A percentile compares a stretch with the other conserved stretches of the same genome.
These are phyloP conservation scores for Leptodactylus fuscus DNA, from an alignment of 2,113 vertebrate genomes.

Conservation along the genomic window DNA sequence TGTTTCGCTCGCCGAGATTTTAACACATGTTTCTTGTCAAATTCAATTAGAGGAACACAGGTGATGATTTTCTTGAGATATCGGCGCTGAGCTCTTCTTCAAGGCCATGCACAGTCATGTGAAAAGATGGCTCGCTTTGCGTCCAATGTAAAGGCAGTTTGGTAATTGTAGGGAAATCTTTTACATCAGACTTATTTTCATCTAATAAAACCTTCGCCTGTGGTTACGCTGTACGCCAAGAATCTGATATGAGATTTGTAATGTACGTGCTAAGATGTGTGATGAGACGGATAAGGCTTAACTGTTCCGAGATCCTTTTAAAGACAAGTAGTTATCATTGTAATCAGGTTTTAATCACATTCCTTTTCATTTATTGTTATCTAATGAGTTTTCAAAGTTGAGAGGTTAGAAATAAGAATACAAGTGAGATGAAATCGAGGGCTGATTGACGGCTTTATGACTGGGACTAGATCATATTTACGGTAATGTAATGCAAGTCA, in stretches of 20 bases:
- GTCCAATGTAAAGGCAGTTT: constrained; percentile 71
- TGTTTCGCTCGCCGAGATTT: background rate
- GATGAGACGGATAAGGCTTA: constrained; percentile 63
- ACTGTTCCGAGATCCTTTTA: constrained; percentile 40
- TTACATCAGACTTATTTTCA: constrained; percentile 77
- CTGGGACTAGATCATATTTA: constrained; percentile 36
- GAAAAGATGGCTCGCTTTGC: constrained; percentile 71
- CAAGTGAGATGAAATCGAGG: constrained; percentile 10
- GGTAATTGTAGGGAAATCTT: constrained; percentile 79
- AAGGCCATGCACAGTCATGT: constrained; percentile 77
- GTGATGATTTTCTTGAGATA: constrained; percentile 77
- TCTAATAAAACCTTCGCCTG: constrained; percentile 76
- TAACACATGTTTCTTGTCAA: constrained; percentile 1
- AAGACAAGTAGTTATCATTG: constrained; percentile 48
- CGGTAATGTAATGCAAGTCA: background rate
- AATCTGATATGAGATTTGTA: constrained; percentile 72
- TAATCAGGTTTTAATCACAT: constrained; percentile 48
- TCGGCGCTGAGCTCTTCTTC: constrained; percentile 73
- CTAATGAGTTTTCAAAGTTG: constrained; percentile 44
- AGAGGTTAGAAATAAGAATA: constrained; percentile 45
- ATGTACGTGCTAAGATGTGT: constrained; percentile 60
- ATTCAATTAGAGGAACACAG: constrained; percentile 29
- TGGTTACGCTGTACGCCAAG: constrained; percentile 63
- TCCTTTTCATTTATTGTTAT: background rate
- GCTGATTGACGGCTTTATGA: constrained; percentile 32